These are phyloP conservation scores for Malurus alboscapulatus DNA, from an alignment of 2,113 vertebrate species.

Conservation along the genomic window DNA sequence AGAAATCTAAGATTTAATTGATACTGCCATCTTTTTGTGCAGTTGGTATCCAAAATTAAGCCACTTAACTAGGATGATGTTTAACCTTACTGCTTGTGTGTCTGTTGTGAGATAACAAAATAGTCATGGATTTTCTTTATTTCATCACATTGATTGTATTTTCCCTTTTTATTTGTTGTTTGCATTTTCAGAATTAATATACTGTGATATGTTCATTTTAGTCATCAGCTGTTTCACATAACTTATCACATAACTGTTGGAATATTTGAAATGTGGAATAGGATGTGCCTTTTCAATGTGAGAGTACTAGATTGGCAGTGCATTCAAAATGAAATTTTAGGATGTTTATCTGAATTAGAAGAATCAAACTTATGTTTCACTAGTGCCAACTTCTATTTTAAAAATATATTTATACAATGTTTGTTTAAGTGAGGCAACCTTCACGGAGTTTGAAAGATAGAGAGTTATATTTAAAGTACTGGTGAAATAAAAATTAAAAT, in stretches of 20 bases:
- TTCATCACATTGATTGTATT: not conserved
- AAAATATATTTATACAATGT: not conserved
- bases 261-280: not conserved
- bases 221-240: not conserved
- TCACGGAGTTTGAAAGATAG: not conserved
- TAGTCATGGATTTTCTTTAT: not conserved
- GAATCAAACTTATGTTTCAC: not conserved
- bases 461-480: not conserved
- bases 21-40: not conserved
- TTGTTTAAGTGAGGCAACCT: not conserved
- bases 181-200: not conserved
- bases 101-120: not conserved
- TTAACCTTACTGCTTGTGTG: not conserved
- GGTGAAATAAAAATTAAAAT: not conserved
- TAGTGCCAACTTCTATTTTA: not conserved
- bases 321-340: not conserved
- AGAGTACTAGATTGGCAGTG: not conserved
- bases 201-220: not conserved
- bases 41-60: not conserved
- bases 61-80: not conserved
- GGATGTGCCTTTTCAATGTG: not conserved
- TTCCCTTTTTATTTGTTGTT: not conserved
- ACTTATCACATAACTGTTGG: not conserved
- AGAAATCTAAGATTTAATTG: not conserved
- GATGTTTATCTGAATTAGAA: not conserved